A percentile compares a stretch with the other conserved stretches of the same genome.
Conservation (phyloP, 2,113 vertebrate species). For the Condylura cristata region DNA sequence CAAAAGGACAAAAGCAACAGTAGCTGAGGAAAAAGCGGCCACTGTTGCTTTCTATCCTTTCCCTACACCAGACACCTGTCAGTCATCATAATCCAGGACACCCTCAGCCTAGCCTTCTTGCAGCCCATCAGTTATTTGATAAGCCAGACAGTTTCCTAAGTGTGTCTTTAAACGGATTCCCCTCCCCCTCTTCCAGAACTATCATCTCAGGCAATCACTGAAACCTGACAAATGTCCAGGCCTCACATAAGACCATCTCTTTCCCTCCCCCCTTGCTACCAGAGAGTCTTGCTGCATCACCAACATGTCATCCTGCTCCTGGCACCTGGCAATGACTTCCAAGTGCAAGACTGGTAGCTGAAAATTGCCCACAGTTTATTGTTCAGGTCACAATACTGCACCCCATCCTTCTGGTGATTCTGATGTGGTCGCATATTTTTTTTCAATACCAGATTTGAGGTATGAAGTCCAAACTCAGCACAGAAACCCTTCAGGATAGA, state of each 20-base stretch:
- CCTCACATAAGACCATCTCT: neutral
- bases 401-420: neutral
- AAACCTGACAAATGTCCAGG: neutral
- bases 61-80: neutral
- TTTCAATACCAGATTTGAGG: neutral
- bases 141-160: too few relatives aligned
- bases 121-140: neutral
- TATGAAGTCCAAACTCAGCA: neutral
- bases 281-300: neutral
- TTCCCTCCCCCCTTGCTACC: neutral
- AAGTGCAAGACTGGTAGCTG: rapidly evolving
- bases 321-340: neutral
- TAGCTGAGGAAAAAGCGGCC: neutral
- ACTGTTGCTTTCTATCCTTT: neutral
- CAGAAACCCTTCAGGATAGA: neutral
- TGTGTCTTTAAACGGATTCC: neutral
- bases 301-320: too few relatives aligned
- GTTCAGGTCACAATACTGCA: neutral
- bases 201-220: neutral
- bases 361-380: neutral
- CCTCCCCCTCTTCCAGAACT: neutral
- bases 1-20: neutral
- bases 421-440: neutral
- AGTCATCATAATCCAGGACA: rapidly evolving
- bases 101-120: neutral